Base-by-base conservation (phyloP, 1,140 invertebrate genomes). In the Chironomus tepperi region DNA sequence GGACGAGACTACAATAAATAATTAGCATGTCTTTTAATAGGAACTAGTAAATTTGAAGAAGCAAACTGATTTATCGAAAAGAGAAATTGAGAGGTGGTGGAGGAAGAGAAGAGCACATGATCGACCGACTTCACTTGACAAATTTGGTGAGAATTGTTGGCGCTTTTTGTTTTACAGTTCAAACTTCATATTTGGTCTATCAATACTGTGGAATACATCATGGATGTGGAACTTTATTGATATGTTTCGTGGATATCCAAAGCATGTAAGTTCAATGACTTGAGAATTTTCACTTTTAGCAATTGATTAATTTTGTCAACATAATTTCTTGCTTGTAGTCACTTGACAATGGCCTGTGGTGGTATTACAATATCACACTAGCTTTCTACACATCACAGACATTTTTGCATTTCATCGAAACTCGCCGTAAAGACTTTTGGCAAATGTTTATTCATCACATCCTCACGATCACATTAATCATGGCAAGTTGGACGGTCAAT, bases 361-460 rank as follows among this genome's bases (percentile, higher is more conserved):
- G 93, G 93, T 98, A 98, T 83, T 98, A 98, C 84, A 96, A 97
- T 89, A 86, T 97, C 74, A 95, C 96, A 21, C 88, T 96, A 78
- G 89, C 93, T 73, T 99, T 99, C 85, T 99, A 99, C 83, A 96
- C 95, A 91, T 92, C 96, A 7, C 84, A 98, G 73, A 91, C 95
- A 72, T 87, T 96, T 57, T 95, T 93, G 16, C 94, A 98, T 81
- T 98, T 97, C 84, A 92, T 93, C 80, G 96, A 98, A 83, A 90
- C 95, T 57, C 93, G 92, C 78, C 87, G 92, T 73, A 95, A 97
- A 86, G 97, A 99, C 84, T 98, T 98, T 83, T 95, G 93, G 91
- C 95, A 98, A 86, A 98, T 99, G 96, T 96, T 98, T 81, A 86
- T 97, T 72, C 97, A 98, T 84, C 97, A 99, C 80, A 89, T 97